phyloP scores from a whole-genome alignment of 2,888 invertebrate genomes.

The Microplitis manilae region DNA sequence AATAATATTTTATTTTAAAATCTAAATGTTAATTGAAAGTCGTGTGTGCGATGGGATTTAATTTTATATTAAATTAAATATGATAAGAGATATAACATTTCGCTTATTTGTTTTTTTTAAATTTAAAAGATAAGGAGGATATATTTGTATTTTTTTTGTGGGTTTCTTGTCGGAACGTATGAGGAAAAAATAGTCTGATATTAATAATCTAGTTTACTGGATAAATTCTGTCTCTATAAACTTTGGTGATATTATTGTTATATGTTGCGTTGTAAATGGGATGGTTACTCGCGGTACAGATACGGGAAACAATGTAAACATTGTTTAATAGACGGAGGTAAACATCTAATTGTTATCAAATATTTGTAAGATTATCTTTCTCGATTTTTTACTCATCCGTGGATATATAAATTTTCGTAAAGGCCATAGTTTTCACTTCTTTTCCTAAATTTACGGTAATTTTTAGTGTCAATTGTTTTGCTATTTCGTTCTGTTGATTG shows the following conservation, averaged over 20 bases:
- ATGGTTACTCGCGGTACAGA: constrained; percentile 55
- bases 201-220: not conserved
- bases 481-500: not conserved
- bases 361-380: constrained; percentile 67
- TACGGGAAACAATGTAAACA: constrained; percentile 66
- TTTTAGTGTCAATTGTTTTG: not conserved
- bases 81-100: too few relatives aligned
- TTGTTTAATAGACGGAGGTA: constrained; percentile 62
- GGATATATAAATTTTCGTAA: not conserved
- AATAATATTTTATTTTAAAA: too few relatives aligned
- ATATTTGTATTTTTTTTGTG: not conserved
- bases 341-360: constrained; percentile 70
- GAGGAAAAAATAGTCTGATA: not conserved
- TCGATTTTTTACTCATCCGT: constrained; percentile 8
- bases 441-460: too few relatives aligned
- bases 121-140: too few relatives aligned
- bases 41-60: too few relatives aligned
- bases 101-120: too few relatives aligned
- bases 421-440: not conserved
- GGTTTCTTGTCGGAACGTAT: not conserved
- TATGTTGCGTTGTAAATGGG: constrained; percentile 23
- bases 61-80: too few relatives aligned
- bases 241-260: constrained; percentile 23
- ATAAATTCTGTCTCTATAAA: not conserved
- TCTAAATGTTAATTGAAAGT: too few relatives aligned